Evolutionary conservation across 2,888 invertebrate species (phyloP).

Genomic region (Euspilapteryx auroguttella): DNA sequence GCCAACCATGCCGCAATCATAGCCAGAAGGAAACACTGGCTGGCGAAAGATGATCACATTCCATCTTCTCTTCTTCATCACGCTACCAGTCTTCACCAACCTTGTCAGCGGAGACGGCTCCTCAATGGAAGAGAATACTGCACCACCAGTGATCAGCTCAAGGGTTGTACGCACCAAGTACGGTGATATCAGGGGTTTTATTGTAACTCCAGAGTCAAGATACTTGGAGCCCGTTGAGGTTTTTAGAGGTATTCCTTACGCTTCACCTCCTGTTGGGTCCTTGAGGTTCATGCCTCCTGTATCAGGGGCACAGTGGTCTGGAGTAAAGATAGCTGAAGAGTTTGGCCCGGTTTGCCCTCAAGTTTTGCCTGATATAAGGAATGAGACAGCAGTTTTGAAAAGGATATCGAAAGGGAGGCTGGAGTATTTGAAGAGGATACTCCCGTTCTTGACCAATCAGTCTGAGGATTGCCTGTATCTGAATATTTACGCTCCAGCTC

Average conservation of each 20-base stretch:
- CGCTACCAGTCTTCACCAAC: slow-evolving; percentile 47
- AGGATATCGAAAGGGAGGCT: slow-evolving; percentile 87
- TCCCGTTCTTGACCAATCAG: slow-evolving; percentile 87
- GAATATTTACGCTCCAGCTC: slow-evolving; percentile 94
- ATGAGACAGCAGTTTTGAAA: slow-evolving; percentile 79
- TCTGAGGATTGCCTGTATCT: slow-evolving; percentile 96
- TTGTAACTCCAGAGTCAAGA: slow-evolving; percentile 79
- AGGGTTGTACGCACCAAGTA: slow-evolving; percentile 87
- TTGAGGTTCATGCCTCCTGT: slow-evolving; percentile 96
- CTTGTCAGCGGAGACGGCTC: slow-evolving; percentile 43
- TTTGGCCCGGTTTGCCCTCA: slow-evolving; percentile 94
- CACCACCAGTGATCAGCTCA: slow-evolving; percentile 67
- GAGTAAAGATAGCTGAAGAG: slow-evolving; percentile 83
- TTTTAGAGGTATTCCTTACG: slow-evolving; percentile 92
- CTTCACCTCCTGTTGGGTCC: slow-evolving; percentile 86
- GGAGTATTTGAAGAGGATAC: slow-evolving; percentile 84
- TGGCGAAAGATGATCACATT: slow-evolving; percentile 50
- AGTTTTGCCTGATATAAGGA: slow-evolving; percentile 81
- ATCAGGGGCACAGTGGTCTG: slow-evolving; percentile 89
- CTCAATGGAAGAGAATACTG: slow-evolving; percentile 49
- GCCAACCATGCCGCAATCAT: slow-evolving; percentile 47
- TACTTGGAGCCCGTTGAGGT: slow-evolving; percentile 89
- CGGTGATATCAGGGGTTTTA: slow-evolving; percentile 83
- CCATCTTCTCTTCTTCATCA: slow-evolving; percentile 45
- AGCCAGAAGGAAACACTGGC: no score